Percentiles rank a stretch among this genome's conserved stretches.
Evolutionary conservation across 2,888 invertebrate species (phyloP).

Genomic region (Drosophila mettleri): DNA sequence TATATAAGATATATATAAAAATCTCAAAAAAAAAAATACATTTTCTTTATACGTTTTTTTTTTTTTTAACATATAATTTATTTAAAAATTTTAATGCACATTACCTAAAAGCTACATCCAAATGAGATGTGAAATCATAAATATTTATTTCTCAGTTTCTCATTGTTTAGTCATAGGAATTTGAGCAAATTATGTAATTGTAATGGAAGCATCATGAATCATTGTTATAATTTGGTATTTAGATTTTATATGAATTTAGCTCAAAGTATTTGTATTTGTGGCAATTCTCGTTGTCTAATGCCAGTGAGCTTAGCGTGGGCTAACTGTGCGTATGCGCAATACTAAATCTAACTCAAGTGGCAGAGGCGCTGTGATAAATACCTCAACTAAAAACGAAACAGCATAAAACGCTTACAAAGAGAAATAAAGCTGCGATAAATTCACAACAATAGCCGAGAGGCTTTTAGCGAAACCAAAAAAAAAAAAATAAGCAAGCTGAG

Average conservation of each 20-base stretch:
- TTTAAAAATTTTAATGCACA: too few relatives aligned
- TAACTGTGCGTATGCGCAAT: conserved; percentile 18
- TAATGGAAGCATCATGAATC: conserved; percentile 30
- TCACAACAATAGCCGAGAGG: conserved; percentile 52
- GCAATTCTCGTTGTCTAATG: conserved; percentile 4
- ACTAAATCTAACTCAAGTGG: conserved; percentile 51
- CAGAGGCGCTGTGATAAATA: conserved; percentile 41
- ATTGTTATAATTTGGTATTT: background rate
- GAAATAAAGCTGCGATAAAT: conserved; percentile 72
- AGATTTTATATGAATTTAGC: background rate
- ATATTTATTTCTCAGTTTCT: background rate
- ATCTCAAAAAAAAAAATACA: too few relatives aligned
- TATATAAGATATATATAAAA: too few relatives aligned
- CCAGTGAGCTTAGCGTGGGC: conserved; percentile 29
- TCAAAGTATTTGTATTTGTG: conserved; percentile 9
- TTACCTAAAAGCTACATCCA: background rate
- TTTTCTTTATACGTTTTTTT: too few relatives aligned
- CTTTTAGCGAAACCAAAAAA: conserved; percentile 9
- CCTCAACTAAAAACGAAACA: conserved; percentile 44
- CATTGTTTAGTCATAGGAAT: background rate
- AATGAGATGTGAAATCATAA: background rate
- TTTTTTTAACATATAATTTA: too few relatives aligned
- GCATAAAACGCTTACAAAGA: conserved; percentile 64
- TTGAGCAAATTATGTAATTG: conserved; percentile 26
- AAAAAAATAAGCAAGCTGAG: conserved; percentile 11